Percentiles rank a stretch among this genome's conserved stretches.
These are phyloP conservation scores for Coryphaenoides rupestris DNA, from an alignment of 2,113 vertebrate genomes.

Conservation along the genomic window DNA sequence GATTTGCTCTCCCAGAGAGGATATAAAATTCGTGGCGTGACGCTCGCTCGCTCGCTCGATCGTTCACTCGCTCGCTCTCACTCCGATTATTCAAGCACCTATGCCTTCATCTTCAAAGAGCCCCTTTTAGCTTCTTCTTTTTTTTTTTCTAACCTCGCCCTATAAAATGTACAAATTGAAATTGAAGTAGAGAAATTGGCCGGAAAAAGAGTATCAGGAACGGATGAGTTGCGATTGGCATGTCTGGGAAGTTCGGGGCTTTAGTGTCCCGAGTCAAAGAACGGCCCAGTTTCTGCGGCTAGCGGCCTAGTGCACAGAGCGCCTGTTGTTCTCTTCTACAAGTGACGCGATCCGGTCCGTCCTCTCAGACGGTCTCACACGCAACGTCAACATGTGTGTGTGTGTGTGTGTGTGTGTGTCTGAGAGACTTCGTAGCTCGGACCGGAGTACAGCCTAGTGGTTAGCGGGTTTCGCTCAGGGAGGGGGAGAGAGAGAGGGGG, in stretches of 20 bases:
- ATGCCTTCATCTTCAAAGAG: slow-evolving; percentile 65
- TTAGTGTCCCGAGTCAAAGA: too few species aligned
- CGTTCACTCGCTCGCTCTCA: slow-evolving; percentile 38
- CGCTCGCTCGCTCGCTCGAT: slow-evolving; percentile 32
- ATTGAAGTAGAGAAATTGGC: slow-evolving; percentile 46
- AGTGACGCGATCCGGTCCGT: too few species aligned
- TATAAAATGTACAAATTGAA: slow-evolving; percentile 47
- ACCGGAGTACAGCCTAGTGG: too few species aligned
- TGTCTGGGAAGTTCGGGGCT: slow-evolving; percentile 3
- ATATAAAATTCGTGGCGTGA: slow-evolving; percentile 66
- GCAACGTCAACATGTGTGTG: too few species aligned
- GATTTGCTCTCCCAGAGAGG: slow-evolving; percentile 63
- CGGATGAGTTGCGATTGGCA: slow-evolving; percentile 23
- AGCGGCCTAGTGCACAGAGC: too few species aligned
- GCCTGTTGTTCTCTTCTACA: too few species aligned
- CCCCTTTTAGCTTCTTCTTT: slow-evolving; percentile 26
- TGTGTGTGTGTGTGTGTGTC: too few species aligned
- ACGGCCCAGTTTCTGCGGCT: too few species aligned
- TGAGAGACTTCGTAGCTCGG: too few species aligned
- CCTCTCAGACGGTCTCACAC: too few species aligned
- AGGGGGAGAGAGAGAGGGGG: too few species aligned
- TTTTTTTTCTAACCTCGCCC: slow-evolving; percentile 46
- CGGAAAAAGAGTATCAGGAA: slow-evolving; percentile 40
- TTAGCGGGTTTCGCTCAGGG: too few species aligned
- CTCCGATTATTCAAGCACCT: slow-evolving; percentile 61